phyloP scores from a whole-genome alignment of 2,888 invertebrate species.

The Actias luna region DNA sequence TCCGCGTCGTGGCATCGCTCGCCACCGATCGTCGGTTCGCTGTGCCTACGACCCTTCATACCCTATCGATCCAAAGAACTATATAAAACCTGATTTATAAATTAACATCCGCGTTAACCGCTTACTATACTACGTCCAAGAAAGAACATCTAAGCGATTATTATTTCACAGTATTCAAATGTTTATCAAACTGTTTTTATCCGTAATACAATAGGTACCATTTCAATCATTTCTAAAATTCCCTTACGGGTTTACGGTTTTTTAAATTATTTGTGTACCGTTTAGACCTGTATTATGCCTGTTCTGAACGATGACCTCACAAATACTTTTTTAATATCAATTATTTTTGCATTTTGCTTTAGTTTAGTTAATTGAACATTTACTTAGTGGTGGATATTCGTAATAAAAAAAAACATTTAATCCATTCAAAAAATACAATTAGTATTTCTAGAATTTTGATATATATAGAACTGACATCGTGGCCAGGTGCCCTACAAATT shows the following conservation, averaged over 20 bases:
- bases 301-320: not conserved
- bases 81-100: slow-evolving; percentile 27
- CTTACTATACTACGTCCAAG: not conserved
- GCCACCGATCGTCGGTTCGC: slow-evolving; percentile 62
- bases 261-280: no score
- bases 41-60: slow-evolving; percentile 64
- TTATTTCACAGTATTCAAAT: not conserved
- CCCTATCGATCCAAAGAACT: slow-evolving; percentile 71
- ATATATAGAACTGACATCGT: not conserved
- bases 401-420: no score
- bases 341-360: not conserved
- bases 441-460: not conserved
- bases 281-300: no score
- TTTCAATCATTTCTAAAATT: no score
- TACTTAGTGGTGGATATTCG: no score
- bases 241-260: no score
- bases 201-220: not conserved
- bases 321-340: not conserved
- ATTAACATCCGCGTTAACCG: slow-evolving; percentile 13
- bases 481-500: not conserved
- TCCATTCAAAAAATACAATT: no score
- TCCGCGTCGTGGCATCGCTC: slow-evolving; percentile 25
- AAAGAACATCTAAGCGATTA: not conserved
- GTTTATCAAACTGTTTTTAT: not conserved
- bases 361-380: not conserved